Conservation (phyloP, 2,113 vertebrate species). For the Ascaphus truei region DNA sequence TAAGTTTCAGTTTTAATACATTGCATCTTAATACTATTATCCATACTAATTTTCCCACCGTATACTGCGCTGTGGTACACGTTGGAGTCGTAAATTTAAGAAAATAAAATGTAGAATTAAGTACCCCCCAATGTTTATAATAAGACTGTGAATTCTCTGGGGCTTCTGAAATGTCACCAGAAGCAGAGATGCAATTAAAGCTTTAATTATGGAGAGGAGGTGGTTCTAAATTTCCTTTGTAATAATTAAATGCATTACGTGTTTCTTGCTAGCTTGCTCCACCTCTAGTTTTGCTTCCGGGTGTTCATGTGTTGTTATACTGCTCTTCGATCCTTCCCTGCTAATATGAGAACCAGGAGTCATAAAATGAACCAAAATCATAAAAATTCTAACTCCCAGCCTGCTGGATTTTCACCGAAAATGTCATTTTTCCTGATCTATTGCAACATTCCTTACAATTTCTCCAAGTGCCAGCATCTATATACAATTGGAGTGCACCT, state of each 20-base stretch:
- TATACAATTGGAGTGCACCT: no score
- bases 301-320: no score
- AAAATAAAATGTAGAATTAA: constrained; percentile 22
- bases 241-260: constrained; percentile 15
- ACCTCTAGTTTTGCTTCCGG: no score
- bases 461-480: no score
- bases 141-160: constrained; percentile 27
- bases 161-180: constrained; percentile 20
- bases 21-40: background rate
- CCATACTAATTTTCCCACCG: background rate
- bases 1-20: background rate
- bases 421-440: no score
- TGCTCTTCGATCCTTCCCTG: no score
- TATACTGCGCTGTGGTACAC: background rate
- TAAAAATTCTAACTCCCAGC: no score
- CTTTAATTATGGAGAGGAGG: constrained; percentile 22
- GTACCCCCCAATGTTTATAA: constrained; percentile 26
- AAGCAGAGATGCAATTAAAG: constrained; percentile 27
- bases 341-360: no score
- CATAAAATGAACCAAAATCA: no score
- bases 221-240: constrained; percentile 18
- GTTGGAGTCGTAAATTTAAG: constrained; percentile 7
- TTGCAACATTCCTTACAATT: no score
- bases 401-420: no score
- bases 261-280: background rate